These are phyloP conservation scores for Macropus fuliginosus DNA, from an alignment of 2,797 vertebrate genomes.

Conservation along the genomic window DNA sequence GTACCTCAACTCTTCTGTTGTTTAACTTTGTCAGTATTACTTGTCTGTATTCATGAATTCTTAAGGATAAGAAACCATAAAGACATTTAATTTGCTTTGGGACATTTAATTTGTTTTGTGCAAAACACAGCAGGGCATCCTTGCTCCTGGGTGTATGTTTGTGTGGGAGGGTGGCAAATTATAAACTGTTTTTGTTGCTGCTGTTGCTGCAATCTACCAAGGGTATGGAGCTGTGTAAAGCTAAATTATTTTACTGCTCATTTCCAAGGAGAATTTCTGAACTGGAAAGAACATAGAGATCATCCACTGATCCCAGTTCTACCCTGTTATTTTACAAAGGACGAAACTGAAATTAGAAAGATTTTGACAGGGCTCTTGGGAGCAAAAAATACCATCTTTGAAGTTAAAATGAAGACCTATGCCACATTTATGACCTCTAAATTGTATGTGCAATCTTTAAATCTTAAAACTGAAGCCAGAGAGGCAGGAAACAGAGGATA, in stretches of 20 bases:
- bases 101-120: not conserved
- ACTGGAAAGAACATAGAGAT: not conserved
- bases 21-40: not conserved
- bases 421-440: slow-evolving; percentile 39
- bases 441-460: slow-evolving; percentile 38
- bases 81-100: not conserved
- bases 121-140: not conserved
- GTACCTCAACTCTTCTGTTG: not conserved
- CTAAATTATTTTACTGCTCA: not conserved
- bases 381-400: slow-evolving; percentile 33
- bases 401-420: slow-evolving; percentile 49
- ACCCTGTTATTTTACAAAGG: not conserved
- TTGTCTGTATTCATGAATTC: not conserved
- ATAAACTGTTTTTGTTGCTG: not conserved
- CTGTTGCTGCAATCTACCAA: not conserved
- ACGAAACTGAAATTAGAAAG: slow-evolving; percentile 17
- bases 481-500: slow-evolving; percentile 45
- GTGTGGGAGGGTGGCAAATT: not conserved
- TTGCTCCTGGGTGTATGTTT: not conserved
- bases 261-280: not conserved
- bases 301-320: not conserved
- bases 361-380: not conserved
- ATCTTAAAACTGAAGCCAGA: slow-evolving; percentile 50
- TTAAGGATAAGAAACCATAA: not conserved
- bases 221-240: not conserved